Conservation (phyloP, 2,888 invertebrate species). For the Polyommatus icarus region DNA sequence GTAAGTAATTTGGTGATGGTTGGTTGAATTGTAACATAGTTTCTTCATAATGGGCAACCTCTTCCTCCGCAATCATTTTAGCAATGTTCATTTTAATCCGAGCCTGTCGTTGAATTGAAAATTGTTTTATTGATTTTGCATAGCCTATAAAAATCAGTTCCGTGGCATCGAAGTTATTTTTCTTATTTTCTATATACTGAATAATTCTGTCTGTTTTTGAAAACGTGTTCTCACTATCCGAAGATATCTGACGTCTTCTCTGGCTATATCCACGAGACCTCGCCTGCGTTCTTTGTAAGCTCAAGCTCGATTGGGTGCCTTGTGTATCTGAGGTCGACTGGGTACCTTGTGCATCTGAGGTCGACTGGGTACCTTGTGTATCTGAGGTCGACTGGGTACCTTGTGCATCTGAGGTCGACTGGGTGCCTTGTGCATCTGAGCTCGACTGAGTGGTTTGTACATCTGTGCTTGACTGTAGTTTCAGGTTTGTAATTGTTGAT, state of each 20-base stretch:
- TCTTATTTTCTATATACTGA: background rate
- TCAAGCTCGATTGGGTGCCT: background rate
- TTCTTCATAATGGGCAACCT: slow-evolving; percentile 27
- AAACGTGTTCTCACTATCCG: background rate
- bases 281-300: background rate
- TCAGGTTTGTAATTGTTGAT: too few relatives aligned
- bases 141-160: slow-evolving; percentile 25
- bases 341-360: too few relatives aligned
- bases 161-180: slow-evolving; percentile 17
- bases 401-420: too few relatives aligned
- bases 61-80: slow-evolving; percentile 24
- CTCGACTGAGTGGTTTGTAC: too few relatives aligned
- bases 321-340: too few relatives aligned
- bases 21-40: slow-evolving; percentile 22
- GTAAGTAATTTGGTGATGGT: slow-evolving; percentile 1
- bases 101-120: slow-evolving; percentile 24
- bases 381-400: too few relatives aligned
- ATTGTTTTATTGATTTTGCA: slow-evolving; percentile 27
- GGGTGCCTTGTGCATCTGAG: too few relatives aligned
- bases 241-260: background rate
- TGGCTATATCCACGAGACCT: background rate
- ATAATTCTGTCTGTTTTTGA: background rate
- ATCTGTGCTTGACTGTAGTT: too few relatives aligned
- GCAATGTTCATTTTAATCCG: background rate
- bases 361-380: too few relatives aligned